These are phyloP conservation scores for Araneus ventricosus DNA, from an alignment of 1,140 invertebrate species.

Conservation along the genomic window DNA sequence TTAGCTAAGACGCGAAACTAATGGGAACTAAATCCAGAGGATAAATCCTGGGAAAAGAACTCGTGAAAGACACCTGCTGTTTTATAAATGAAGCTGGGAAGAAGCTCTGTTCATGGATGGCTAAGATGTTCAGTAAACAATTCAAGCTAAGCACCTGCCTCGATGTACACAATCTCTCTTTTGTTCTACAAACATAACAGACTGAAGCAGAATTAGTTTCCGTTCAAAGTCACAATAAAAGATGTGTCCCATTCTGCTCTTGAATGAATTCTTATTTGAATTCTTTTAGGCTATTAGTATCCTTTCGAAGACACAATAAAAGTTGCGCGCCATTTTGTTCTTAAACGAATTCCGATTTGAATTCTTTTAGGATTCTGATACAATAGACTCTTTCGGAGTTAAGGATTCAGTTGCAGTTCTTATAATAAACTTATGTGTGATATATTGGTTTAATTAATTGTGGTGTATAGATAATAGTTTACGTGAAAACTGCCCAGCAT, in stretches of 20 bases:
- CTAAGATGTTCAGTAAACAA: background rate
- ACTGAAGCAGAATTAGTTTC: background rate
- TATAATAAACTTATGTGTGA: background rate
- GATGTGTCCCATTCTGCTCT: too few species aligned
- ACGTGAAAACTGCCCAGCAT: background rate
- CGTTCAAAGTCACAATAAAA: background rate
- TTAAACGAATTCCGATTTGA: too few species aligned
- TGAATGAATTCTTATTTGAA: too few species aligned
- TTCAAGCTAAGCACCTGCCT: background rate
- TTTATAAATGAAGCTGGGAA: background rate
- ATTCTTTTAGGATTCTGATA: too few species aligned
- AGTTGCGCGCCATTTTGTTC: too few species aligned
- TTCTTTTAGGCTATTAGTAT: too few species aligned
- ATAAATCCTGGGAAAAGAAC: conserved; percentile 1
- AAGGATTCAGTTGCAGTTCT: background rate
- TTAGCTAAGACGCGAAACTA: background rate
- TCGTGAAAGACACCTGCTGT: background rate
- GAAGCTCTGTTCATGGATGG: background rate
- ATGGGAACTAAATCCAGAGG: conserved; percentile 8
- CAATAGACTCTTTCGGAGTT: too few species aligned
- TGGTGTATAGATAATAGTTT: background rate
- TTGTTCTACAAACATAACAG: background rate
- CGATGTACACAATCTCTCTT: background rate
- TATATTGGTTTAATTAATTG: background rate
- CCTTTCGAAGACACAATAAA: too few species aligned